A percentile compares a stretch with the other conserved stretches of the same genome.
phyloP scores from a whole-genome alignment of 2,113 vertebrate species.

The Chrysemys picta region DNA sequence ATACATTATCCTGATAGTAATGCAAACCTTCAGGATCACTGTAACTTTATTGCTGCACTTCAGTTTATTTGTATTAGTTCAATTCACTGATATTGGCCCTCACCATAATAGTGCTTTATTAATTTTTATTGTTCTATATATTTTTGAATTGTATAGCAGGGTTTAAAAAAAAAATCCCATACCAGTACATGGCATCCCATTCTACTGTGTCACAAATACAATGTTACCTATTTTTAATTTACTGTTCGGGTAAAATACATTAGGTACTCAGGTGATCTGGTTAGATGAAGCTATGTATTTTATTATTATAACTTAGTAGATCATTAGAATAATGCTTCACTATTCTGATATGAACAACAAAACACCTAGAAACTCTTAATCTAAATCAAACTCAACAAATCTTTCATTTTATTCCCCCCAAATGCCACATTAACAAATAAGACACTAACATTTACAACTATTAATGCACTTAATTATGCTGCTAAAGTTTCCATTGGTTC shows the following conservation, averaged over 20 bases:
- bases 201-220: neutral
- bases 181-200: neutral
- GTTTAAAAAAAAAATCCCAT: neutral
- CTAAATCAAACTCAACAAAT: neutral
- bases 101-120: neutral
- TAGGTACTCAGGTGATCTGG: neutral
- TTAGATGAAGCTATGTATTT: neutral
- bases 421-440: neutral
- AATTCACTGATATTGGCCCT: neutral
- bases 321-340: neutral
- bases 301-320: neutral
- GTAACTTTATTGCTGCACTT: slow-evolving; percentile 14
- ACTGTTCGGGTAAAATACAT: neutral
- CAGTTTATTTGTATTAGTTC: slow-evolving; percentile 3
- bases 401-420: neutral
- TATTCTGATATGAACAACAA: neutral
- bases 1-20: neutral
- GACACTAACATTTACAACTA: neutral
- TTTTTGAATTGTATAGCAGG: neutral
- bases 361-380: neutral
- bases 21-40: slow-evolving; percentile 2
- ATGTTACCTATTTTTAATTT: neutral
- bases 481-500: neutral
- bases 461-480: neutral
- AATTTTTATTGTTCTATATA: slow-evolving; percentile 6